Percentiles rank a stretch among this genome's conserved stretches.
These are phyloP conservation scores for Pollachius pollachius DNA, from an alignment of 2,113 vertebrate genomes.

Conservation along the genomic window DNA sequence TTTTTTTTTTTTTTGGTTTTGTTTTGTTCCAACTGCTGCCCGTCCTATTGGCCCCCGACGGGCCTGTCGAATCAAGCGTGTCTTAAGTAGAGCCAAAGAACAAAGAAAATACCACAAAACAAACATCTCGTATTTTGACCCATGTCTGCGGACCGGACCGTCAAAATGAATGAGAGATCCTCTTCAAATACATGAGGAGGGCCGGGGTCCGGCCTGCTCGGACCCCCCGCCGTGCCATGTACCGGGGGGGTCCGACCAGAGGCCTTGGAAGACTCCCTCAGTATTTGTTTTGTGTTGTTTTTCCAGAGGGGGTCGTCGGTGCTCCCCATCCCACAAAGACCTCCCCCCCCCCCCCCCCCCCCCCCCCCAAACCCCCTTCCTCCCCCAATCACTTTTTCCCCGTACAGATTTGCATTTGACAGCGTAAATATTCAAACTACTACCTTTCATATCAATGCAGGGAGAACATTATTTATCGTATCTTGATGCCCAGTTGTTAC, in stretches of 20 bases:
- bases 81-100: conserved; percentile 51
- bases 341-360: conserved; percentile 38
- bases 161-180: conserved; percentile 61
- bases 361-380: too few relatives aligned
- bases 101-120: conserved; percentile 7
- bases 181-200: conserved; percentile 64
- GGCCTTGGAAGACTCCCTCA: conserved; percentile 60
- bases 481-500: too few relatives aligned
- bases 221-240: not conserved
- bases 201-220: conserved; percentile 58
- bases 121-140: conserved; percentile 63
- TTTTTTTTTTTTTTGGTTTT: conserved; percentile 19
- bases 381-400: conserved; percentile 27
- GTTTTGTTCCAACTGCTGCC: conserved; percentile 47
- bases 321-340: conserved; percentile 52
- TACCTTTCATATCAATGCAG: too few relatives aligned
- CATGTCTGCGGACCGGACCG: conserved; percentile 56
- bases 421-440: too few relatives aligned
- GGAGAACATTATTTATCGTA: too few relatives aligned
- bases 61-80: conserved; percentile 61
- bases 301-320: conserved; percentile 23
- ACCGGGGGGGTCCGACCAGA: conserved; percentile 2
- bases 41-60: conserved; percentile 20
- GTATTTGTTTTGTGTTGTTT: conserved; percentile 65
- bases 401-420: conserved; percentile 17